Conservation (phyloP, 2,888 invertebrate genomes). For the Rhagophthalmus giganteus region DNA sequence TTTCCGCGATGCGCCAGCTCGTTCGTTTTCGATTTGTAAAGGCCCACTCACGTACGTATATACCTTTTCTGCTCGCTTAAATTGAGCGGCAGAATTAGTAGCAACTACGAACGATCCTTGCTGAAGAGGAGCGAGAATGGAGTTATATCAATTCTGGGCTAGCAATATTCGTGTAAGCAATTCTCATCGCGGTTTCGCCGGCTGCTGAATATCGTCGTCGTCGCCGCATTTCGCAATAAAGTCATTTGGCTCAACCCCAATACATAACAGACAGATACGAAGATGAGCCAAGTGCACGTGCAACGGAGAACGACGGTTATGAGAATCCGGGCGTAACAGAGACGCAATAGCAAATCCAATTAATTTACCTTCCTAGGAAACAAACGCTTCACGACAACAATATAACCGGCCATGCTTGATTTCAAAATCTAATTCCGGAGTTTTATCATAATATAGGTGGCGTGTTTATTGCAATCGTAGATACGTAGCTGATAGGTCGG, state of each 20-base stretch:
- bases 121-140: conserved; percentile 13
- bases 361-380: conserved; percentile 42
- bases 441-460: conserved; percentile 42
- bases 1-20: conserved; percentile 13
- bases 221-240: conserved; percentile 37
- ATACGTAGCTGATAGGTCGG: conserved; percentile 13
- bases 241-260: conserved; percentile 36
- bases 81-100: conserved; percentile 20
- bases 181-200: conserved; percentile 36
- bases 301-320: conserved; percentile 11
- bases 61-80: conserved; percentile 16
- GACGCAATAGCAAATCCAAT: conserved; percentile 39
- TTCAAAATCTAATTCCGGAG: conserved; percentile 37
- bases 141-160: conserved; percentile 28
- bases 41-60: conserved; percentile 8
- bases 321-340: conserved; percentile 12
- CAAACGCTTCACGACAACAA: conserved; percentile 41
- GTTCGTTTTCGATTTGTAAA: conserved; percentile 16
- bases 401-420: conserved; percentile 38
- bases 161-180: conserved; percentile 34
- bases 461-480: conserved; percentile 37
- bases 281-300: conserved; percentile 32
- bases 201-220: conserved; percentile 35
- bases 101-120: conserved; percentile 3
- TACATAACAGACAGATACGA: conserved; percentile 36